Conservation (phyloP, 2,113 vertebrate species). For the Mungos mungo region DNA sequence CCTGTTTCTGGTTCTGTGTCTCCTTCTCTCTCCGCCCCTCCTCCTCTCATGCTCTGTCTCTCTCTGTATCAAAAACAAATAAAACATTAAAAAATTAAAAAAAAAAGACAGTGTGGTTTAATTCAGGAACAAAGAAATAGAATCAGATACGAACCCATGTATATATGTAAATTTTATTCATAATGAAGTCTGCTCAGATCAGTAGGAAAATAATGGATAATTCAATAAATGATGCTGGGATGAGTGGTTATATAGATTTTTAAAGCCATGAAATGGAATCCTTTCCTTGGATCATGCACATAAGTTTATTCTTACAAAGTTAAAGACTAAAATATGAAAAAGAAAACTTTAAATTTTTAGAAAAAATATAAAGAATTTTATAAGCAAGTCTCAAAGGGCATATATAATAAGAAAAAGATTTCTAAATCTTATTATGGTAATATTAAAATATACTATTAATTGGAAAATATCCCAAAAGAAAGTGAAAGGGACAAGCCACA, state of each 20-base stretch:
- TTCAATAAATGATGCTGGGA: not conserved
- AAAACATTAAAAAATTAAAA: too few relatives aligned
- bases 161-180: not conserved
- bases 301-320: not conserved
- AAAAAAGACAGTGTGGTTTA: not conserved
- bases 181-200: not conserved
- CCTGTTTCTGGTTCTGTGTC: too few relatives aligned
- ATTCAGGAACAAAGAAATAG: not conserved
- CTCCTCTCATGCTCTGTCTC: too few relatives aligned
- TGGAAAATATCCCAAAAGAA: not conserved
- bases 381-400: not conserved
- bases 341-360: not conserved
- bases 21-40: too few relatives aligned
- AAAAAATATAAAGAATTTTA: not conserved
- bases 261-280: not conserved
- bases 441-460: not conserved
- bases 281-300: not conserved
- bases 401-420: not conserved
- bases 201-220: not conserved
- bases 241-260: not conserved
- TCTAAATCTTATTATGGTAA: not conserved
- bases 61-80: too few relatives aligned
- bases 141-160: not conserved
- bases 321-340: not conserved
- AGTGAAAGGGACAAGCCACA: not conserved